These are phyloP conservation scores for Neogobius melanostomus DNA, from an alignment of 2,113 vertebrate species.

Conservation along the genomic window DNA sequence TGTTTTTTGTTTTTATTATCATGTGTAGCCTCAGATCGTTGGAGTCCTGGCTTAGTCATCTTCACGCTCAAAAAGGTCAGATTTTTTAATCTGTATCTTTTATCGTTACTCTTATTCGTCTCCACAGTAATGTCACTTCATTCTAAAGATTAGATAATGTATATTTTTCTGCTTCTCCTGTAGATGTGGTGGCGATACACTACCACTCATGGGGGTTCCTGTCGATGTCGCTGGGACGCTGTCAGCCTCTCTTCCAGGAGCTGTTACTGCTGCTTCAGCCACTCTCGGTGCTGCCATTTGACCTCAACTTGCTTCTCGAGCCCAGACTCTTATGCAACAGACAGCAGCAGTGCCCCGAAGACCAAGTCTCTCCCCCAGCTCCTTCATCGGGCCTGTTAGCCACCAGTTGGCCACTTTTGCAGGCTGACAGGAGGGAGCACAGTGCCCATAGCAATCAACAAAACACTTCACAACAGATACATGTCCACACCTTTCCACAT, in stretches of 20 bases:
- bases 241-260: conserved; percentile 87
- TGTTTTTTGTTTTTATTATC: not conserved
- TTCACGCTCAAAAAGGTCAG: conserved; percentile 88
- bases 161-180: conserved; percentile 15
- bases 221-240: conserved; percentile 80
- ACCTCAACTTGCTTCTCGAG: conserved; percentile 90
- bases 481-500: conserved; percentile 8
- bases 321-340: conserved; percentile 79
- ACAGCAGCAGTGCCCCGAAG: conserved; percentile 78
- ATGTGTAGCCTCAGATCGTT: conserved; percentile 85
- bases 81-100: not conserved
- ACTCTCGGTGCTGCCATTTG: conserved; percentile 90
- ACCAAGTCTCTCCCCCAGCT: conserved; percentile 75
- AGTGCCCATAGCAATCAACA: conserved; percentile 12
- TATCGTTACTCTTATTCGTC: not conserved
- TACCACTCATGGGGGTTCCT: conserved; percentile 95
- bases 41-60: conserved; percentile 95
- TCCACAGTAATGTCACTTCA: not conserved
- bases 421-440: conserved; percentile 27
- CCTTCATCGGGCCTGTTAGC: conserved; percentile 83
- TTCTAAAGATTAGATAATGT: not conserved
- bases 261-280: conserved; percentile 92
- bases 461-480: conserved; percentile 8
- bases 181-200: conserved; percentile 85
- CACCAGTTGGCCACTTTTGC: conserved; percentile 73